These are phyloP conservation scores for Cavia porcellus DNA, from an alignment of 2,113 vertebrate species.

Conservation along the genomic window DNA sequence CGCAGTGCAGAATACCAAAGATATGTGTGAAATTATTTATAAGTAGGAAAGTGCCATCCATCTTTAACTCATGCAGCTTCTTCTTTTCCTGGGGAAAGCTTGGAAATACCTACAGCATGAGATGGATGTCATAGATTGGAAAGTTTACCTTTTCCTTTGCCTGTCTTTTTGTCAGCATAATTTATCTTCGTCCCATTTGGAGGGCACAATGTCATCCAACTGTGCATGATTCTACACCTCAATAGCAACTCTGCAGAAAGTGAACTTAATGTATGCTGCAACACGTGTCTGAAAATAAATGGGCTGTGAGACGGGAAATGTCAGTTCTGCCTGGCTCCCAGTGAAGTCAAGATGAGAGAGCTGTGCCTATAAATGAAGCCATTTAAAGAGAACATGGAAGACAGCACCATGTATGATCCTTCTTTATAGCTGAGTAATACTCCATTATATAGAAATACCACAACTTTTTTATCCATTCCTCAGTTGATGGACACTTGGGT, in stretches of 20 bases:
- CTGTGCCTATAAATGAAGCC: slow-evolving; percentile 77
- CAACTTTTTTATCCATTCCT: too few species aligned
- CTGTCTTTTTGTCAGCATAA: slow-evolving; percentile 46
- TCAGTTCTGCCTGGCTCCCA: slow-evolving; percentile 44
- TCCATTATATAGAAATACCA: too few species aligned
- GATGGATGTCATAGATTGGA: background rate
- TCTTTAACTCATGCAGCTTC: background rate
- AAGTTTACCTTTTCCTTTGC: slow-evolving; percentile 53
- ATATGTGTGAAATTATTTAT: slow-evolving; percentile 47
- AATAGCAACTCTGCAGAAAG: slow-evolving; percentile 61
- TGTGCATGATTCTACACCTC: slow-evolving; percentile 65
- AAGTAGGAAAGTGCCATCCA: slow-evolving; percentile 24
- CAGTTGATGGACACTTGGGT: too few species aligned
- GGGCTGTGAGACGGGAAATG: slow-evolving; percentile 72
- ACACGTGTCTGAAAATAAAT: slow-evolving; percentile 68
- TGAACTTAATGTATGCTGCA: slow-evolving; percentile 65
- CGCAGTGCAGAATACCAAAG: background rate
- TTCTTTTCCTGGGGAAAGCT: slow-evolving; percentile 49
- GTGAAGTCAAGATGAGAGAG: slow-evolving; percentile 68
- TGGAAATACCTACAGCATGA: background rate
- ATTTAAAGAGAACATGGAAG: slow-evolving; percentile 77
- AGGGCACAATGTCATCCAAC: slow-evolving; percentile 53
- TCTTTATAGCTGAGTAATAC: too few species aligned
- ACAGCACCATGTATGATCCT: background rate
- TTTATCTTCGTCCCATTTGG: slow-evolving; percentile 66